Percentiles rank a stretch among this genome's conserved stretches.
phyloP scores from a whole-genome alignment of 2,113 vertebrate species.

The Larimichthys polyactis region DNA sequence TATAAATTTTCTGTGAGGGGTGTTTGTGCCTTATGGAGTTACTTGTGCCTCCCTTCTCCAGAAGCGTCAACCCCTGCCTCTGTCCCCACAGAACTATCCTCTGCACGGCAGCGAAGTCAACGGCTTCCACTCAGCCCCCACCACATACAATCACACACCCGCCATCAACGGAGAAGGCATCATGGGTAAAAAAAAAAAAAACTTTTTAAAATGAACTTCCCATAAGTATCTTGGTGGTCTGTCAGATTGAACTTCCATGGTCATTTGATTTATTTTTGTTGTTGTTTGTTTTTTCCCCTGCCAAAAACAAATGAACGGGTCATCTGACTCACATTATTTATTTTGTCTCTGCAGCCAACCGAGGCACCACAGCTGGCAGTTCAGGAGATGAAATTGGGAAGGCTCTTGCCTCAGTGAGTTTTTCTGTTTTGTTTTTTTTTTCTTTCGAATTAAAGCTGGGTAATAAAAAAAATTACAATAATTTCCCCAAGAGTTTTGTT shows the following conservation, averaged over 20 bases:
- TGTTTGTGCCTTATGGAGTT: conserved; percentile 48
- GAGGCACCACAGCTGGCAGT: conserved; percentile 92
- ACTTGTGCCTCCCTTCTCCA: conserved; percentile 49
- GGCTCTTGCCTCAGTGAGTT: conserved; percentile 96
- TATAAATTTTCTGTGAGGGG: conserved; percentile 12
- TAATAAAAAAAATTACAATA: conserved; percentile 48
- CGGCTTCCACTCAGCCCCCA: conserved; percentile 89
- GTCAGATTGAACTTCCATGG: background rate
- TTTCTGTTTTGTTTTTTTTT: conserved; percentile 32
- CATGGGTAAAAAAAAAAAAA: conserved; percentile 85
- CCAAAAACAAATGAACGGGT: conserved; percentile 39
- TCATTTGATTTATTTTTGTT: background rate
- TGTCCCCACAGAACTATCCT: conserved; percentile 90
- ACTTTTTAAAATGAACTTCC: background rate
- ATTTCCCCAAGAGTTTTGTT: conserved; percentile 24
- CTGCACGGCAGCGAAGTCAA: conserved; percentile 94
- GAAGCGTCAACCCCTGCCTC: conserved; percentile 67
- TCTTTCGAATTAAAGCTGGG: conserved; percentile 41
- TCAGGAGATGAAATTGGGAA: conserved; percentile 98
- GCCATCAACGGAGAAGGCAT: conserved; percentile 92
- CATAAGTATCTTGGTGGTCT: conserved; percentile 10
- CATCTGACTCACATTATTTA: conserved; percentile 54
- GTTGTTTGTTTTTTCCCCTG: background rate
- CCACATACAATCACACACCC: conserved; percentile 92
- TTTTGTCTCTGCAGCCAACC: conserved; percentile 84